These are phyloP conservation scores for Mus musculus DNA, from an alignment of 2,113 vertebrate genomes.

Conservation along the genomic window DNA sequence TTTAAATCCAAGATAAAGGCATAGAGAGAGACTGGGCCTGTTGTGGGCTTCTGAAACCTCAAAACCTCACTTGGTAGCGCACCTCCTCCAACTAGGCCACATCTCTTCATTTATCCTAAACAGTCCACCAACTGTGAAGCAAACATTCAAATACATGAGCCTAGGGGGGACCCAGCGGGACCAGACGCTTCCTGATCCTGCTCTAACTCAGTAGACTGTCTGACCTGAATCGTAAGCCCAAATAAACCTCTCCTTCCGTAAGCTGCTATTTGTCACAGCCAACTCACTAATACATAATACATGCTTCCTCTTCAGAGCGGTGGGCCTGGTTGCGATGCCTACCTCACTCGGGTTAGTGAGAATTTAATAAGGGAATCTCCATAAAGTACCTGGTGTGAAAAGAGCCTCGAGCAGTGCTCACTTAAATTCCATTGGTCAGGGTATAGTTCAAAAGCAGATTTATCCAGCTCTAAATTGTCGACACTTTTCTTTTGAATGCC, in stretches of 20 bases:
- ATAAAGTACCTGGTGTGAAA: background rate
- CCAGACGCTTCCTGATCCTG: background rate
- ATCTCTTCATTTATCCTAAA: background rate
- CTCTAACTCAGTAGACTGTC: background rate
- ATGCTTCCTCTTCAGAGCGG: slow-evolving; percentile 9
- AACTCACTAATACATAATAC: background rate
- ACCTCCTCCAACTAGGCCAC: background rate
- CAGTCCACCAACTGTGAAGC: background rate
- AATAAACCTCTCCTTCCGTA: background rate
- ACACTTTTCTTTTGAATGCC: slow-evolving; percentile 48
- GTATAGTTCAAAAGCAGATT: slow-evolving; percentile 53
- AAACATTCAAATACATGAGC: background rate
- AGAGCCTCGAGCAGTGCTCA: background rate
- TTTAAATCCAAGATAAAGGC: background rate
- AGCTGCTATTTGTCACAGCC: background rate
- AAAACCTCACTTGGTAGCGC: background rate
- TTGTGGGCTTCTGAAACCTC: background rate
- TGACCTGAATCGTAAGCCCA: background rate
- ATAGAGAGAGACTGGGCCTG: background rate
- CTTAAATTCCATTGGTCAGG: slow-evolving; percentile 21
- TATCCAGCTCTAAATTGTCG: slow-evolving; percentile 5
- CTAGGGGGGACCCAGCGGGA: background rate
- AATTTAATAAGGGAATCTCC: slow-evolving; percentile 14
- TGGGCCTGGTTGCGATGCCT: background rate
- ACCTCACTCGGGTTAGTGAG: background rate